Evolutionary conservation across 2,113 vertebrate genomes (phyloP).

Genomic region (Pterocles burchelli): DNA sequence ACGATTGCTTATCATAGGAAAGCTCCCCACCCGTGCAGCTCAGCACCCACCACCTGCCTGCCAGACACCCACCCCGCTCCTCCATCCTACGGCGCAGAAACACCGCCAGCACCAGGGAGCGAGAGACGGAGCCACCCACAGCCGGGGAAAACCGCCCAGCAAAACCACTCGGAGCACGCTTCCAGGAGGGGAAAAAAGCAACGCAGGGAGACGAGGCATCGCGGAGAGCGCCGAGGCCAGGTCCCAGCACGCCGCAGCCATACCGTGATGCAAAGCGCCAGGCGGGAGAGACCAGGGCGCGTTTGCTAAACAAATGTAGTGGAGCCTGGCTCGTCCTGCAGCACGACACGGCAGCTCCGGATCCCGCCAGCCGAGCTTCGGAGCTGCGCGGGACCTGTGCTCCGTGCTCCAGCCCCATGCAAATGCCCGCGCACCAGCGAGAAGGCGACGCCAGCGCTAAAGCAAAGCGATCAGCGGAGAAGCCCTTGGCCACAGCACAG

Average conservation of each 20-base stretch:
- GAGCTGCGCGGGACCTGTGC: not conserved
- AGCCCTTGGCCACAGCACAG: not conserved
- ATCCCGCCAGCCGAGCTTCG: not conserved
- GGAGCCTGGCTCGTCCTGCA: not conserved
- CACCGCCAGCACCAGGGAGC: not conserved
- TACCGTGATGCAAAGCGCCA: not conserved
- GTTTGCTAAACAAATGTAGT: not conserved
- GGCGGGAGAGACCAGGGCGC: not conserved
- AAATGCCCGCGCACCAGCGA: not conserved
- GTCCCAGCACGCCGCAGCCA: not conserved
- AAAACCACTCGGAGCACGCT: not conserved
- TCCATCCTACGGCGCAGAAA: not conserved
- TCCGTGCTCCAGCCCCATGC: not conserved
- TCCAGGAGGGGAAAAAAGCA: not conserved
- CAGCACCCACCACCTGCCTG: not conserved
- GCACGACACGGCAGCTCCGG: not conserved
- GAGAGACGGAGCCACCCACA: not conserved
- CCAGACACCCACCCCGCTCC: not conserved
- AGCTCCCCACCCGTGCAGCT: not conserved
- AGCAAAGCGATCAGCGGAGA: not conserved
- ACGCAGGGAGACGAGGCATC: not conserved
- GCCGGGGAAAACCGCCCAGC: not conserved
- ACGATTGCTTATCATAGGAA: no score
- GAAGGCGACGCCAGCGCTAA: accelerated
- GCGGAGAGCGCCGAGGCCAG: accelerated